Base-by-base conservation (phyloP, 2,113 vertebrate species). In the Ameiurus melas region DNA sequence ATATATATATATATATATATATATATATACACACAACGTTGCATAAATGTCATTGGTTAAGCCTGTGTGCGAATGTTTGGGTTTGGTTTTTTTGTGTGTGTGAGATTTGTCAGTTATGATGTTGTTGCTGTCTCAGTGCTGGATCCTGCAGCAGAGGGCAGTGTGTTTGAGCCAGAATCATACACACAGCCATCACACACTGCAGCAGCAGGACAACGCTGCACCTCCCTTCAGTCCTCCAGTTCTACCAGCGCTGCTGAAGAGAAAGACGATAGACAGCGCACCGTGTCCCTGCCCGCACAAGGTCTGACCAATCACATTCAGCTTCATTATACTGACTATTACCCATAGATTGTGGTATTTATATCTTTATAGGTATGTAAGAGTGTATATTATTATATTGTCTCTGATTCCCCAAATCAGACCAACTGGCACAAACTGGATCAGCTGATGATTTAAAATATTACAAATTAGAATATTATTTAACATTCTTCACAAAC, bases 201-300 rank as follows among this genome's bases (percentile, higher is more conserved):
- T 88, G n/a, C 82, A 19, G 87, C 92, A 85, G 91, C 93, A 83
- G 86, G 92, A 90, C 93, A 92, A 91, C 93, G 95, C 27, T 10
- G 79, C 90, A 91, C 96, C 86, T 95, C 94, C 79, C 94, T 96
- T 91, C 96, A 95, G 92, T 90, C 68, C 73, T 92, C 94, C 30
- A 39, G 55, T 25, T 82, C 57, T 16, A 89, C 93, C 89, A 92
- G 92, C 91, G 92, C 95, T 7, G 92, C 93, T 86, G 93, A 93
- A 57, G 93, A 91, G 85, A 91, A 91, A 78, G 92, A 93, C 53
- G 94, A 95, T 83, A 90, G 91, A 86, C 96, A 95, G 92, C 94
- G 95, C 92, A 91, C 95, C 93, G 95, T 95, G 94, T 96, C 97
- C 90, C 95, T 96, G 92, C 94, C 96, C 58, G 80, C 91, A 89